Evolutionary conservation across 2,797 vertebrate genomes (phyloP), one percentile per base, ranked within the genome.

Genomic region (Adrianichthys oophorus): DNA sequence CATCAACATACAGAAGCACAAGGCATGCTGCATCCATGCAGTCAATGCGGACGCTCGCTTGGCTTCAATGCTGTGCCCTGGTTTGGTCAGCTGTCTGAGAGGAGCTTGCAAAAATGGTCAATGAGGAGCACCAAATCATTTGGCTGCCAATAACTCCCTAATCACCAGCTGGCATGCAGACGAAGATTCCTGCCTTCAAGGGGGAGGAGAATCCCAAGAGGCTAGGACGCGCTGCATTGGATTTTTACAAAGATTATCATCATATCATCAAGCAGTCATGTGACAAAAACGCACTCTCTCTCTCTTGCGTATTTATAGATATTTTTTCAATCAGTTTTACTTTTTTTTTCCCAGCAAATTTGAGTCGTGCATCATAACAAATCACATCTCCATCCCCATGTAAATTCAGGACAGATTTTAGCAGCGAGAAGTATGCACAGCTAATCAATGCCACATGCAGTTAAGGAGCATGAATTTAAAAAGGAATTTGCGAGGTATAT

Each of bases 131-230:
- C 64, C 47, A 77, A 85, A 82, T 86, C 76, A 84, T 80, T 85
- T 73, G 58, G 61, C 75, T 86, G 83, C 78, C 82, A 78, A 83
- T 83, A 85, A 58, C 60, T 71, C 67, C 45, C 59, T 63, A 76
- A 76, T 76, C 72, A 76, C 72, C 83, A 76, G 67, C 80, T 85
- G 80, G 80, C 79, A 74, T 41, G n/a, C 70, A 72, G 75, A 76
- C 81, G 66, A 55, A 84, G 68, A 65, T 51, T 58, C 62, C 53
- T 77, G 65, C 67, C 70, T 74, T 73, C 5, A 10, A 65, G 66
- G 29, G 42, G 50, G 26, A 44, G 37, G 74, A 67, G 17, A 50
- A 66, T 87, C 79, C 58, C 70, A 18, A 18, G 63, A 68, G 72
- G 61, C 46, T 53, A 48, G 32, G 61, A 75, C 77, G 59, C 72